Percentiles rank a stretch among this genome's conserved stretches.
phyloP scores from a whole-genome alignment of 2,888 invertebrate genomes.

The Clunio marinus region DNA sequence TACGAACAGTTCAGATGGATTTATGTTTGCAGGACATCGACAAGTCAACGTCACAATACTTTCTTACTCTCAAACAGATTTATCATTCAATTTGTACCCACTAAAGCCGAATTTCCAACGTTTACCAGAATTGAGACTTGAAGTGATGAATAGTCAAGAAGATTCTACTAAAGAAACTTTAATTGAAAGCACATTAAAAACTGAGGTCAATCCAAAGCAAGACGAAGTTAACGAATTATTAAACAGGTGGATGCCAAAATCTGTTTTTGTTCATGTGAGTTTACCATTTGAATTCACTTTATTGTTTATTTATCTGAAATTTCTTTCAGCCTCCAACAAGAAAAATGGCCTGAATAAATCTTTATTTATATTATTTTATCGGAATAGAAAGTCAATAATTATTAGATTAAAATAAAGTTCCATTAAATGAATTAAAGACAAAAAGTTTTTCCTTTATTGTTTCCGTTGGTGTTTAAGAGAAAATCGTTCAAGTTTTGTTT shows the following conservation, averaged over 20 bases:
- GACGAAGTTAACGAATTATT: conserved; percentile 47
- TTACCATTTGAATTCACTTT: neutral
- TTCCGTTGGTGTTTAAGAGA: too few species aligned
- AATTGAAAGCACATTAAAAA: conserved; percentile 46
- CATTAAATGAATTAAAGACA: too few species aligned
- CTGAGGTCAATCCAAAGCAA: conserved; percentile 41
- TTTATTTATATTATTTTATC: neutral
- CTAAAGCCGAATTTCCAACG: conserved; percentile 51
- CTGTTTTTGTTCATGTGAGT: conserved; percentile 48
- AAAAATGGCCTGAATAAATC: conserved; percentile 2
- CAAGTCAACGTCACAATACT: conserved; percentile 60
- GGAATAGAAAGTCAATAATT: too few species aligned
- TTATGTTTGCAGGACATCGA: conserved; percentile 94
- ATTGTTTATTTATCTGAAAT: conserved; percentile 10
- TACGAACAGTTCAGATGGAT: conserved; percentile 61
- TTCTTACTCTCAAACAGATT: conserved; percentile 48
- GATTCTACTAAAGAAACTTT: neutral
- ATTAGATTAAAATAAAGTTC: too few species aligned
- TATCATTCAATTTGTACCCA: conserved; percentile 50
- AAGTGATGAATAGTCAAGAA: conserved; percentile 49
- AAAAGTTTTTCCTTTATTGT: too few species aligned
- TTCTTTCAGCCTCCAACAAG: conserved; percentile 7
- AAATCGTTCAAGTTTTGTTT: too few species aligned
- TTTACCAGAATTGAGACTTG: conserved; percentile 48
- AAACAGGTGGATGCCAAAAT: conserved; percentile 50